These are phyloP conservation scores for Falco rusticolus DNA, from an alignment of 2,797 vertebrate species.

Conservation along the genomic window DNA sequence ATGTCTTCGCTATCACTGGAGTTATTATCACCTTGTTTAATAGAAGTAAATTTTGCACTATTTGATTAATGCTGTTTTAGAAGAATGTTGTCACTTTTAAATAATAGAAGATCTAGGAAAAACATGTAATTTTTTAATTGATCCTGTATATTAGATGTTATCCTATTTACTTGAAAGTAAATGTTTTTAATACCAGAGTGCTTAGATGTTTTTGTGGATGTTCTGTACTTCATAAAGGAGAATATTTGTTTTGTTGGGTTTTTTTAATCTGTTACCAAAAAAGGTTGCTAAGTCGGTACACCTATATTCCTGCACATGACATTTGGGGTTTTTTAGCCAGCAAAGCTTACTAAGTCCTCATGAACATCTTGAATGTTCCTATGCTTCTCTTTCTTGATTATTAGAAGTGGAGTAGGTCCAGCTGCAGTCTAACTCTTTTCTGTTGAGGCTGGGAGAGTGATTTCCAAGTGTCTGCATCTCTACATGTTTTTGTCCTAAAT, in stretches of 20 bases:
- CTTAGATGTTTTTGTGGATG: neutral
- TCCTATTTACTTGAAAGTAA: neutral
- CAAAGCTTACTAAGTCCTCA: neutral
- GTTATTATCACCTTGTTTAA: neutral
- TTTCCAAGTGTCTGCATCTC: neutral
- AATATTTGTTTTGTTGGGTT: neutral
- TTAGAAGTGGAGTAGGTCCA: neutral
- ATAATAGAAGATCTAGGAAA: neutral
- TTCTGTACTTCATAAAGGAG: neutral
- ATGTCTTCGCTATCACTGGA: neutral
- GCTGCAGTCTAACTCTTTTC: neutral
- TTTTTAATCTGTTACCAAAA: neutral
- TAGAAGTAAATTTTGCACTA: neutral
- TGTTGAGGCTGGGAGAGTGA: neutral
- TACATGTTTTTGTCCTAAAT: neutral
- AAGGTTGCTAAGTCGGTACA: neutral
- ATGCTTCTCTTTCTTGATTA: neutral
- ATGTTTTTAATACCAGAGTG: neutral
- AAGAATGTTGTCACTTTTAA: neutral
- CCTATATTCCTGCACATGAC: neutral
- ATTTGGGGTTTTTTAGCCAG: neutral
- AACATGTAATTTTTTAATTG: neutral
- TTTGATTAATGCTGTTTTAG: neutral
- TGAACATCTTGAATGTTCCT: neutral
- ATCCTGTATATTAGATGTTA: neutral